Evolutionary conservation across 1,140 invertebrate species (phyloP).

Genomic region (Manduca sexta): DNA sequence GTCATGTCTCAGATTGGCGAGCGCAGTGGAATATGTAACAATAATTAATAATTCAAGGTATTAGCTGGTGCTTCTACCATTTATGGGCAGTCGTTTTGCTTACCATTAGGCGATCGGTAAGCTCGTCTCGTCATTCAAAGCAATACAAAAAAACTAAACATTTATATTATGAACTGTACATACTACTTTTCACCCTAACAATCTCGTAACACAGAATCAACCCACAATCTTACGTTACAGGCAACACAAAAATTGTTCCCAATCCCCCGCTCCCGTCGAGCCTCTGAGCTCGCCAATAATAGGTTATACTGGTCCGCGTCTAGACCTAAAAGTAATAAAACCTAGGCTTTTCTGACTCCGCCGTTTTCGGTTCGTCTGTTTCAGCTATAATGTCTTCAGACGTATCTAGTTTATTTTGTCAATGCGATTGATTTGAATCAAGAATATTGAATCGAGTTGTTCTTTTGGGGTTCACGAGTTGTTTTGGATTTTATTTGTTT

Average conservation of each 20-base stretch:
- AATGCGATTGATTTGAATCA: background rate
- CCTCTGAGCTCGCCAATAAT: background rate
- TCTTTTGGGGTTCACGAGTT: background rate
- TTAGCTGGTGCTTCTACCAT: no score
- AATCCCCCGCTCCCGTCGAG: background rate
- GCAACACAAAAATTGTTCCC: background rate
- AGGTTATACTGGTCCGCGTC: background rate
- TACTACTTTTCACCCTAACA: no score
- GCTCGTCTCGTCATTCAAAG: no score
- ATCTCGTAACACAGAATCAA: background rate
- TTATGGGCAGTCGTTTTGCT: no score
- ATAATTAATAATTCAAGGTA: no score
- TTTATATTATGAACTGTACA: no score
- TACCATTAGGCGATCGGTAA: no score
- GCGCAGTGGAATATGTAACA: no score
- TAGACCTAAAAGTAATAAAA: slow-evolving; percentile 1
- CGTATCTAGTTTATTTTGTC: background rate
- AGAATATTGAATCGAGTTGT: background rate
- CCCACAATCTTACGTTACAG: background rate
- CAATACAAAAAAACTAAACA: no score
- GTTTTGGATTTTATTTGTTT: background rate
- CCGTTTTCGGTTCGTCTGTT: background rate
- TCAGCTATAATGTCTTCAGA: background rate
- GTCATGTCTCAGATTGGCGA: no score
- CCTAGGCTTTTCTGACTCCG: background rate